A percentile compares a stretch with the other conserved stretches of the same genome.
These are phyloP conservation scores for Pelecanoides urinatrix DNA, from an alignment of 2,113 vertebrate species.

Conservation along the genomic window DNA sequence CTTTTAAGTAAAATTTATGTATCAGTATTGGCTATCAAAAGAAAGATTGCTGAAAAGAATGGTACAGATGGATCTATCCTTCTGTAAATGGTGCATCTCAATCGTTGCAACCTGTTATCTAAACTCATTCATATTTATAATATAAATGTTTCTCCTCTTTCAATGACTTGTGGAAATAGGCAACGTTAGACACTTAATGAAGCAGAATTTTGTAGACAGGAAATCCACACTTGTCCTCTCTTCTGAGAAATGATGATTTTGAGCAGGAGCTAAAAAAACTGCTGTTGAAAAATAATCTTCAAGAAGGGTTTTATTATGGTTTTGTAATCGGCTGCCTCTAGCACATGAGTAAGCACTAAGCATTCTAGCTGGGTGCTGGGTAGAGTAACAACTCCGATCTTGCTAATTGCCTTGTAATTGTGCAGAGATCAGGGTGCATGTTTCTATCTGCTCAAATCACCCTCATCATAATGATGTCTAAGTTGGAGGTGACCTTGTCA, in stretches of 20 bases:
- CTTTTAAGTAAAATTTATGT: background rate
- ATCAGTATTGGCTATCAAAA: background rate
- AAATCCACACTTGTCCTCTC: background rate
- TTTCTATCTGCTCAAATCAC: background rate
- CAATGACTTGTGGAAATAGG: background rate
- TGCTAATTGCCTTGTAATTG: slow-evolving; percentile 3
- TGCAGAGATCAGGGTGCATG: background rate
- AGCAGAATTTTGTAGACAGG: background rate
- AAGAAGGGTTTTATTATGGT: background rate
- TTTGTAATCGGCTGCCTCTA: background rate
- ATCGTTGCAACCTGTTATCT: background rate
- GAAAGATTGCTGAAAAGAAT: background rate
- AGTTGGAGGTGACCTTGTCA: background rate
- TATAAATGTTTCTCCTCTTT: background rate
- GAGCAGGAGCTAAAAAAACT: background rate
- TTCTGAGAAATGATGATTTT: background rate
- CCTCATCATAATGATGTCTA: background rate
- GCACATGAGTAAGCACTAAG: background rate
- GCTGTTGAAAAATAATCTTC: background rate
- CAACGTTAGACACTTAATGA: background rate
- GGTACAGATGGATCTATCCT: background rate
- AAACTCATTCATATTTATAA: background rate
- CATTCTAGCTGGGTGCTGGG: background rate
- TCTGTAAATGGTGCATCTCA: background rate
- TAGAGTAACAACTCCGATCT: background rate